Conservation (phyloP, 2,888 invertebrate genomes). For the Sipha maydis region DNA sequence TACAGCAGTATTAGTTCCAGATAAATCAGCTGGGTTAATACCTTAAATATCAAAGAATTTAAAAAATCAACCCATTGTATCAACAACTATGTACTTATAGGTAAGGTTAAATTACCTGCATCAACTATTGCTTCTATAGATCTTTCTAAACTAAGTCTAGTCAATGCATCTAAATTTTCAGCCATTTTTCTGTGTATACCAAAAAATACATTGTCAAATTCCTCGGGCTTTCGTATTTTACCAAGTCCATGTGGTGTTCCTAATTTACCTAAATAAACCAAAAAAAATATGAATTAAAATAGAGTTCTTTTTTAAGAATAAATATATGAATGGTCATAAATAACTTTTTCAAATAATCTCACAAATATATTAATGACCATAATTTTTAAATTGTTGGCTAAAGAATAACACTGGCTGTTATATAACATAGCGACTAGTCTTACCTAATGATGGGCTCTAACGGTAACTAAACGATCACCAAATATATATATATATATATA, state of each 20-base stretch:
- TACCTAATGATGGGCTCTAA: no score
- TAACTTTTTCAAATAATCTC: no score
- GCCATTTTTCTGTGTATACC: conserved; percentile 69
- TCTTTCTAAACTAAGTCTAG: conserved; percentile 68
- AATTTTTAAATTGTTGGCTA: no score
- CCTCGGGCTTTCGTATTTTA: conserved; percentile 66
- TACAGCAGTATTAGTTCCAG: conserved; percentile 68
- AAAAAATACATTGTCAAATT: conserved; percentile 69
- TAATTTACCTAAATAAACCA: not conserved
- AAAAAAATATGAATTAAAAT: not conserved
- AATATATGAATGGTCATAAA: no score
- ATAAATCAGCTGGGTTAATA: conserved; percentile 68
- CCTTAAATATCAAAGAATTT: conserved; percentile 65
- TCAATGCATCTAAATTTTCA: conserved; percentile 69
- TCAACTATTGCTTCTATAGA: conserved; percentile 69
- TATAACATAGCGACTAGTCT: no score
- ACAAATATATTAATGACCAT: no score
- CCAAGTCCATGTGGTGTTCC: conserved; percentile 67
- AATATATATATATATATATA: no score
- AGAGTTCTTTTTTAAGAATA: no score
- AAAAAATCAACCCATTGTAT: not conserved
- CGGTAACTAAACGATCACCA: no score
- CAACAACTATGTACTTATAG: not conserved
- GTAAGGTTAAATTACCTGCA: conserved; percentile 67
- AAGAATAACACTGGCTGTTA: no score